These are phyloP conservation scores for Papilio xuthus DNA, from an alignment of 1,140 invertebrate genomes.

Conservation along the genomic window DNA sequence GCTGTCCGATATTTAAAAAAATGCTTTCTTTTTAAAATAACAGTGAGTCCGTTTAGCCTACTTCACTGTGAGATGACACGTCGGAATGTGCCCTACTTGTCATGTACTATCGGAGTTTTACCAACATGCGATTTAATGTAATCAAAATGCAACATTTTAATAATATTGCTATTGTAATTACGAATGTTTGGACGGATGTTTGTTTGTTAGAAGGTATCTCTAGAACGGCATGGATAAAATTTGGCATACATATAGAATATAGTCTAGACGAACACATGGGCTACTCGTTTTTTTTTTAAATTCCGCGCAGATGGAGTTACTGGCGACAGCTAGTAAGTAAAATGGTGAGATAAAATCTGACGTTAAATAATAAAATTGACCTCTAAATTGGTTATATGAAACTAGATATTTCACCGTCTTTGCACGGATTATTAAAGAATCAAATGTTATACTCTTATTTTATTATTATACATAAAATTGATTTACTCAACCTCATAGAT, in stretches of 20 bases:
- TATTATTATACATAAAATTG: constrained; percentile 21
- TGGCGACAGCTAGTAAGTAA: too few relatives aligned
- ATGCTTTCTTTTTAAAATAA: constrained; percentile 26
- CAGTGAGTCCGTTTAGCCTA: constrained; percentile 20
- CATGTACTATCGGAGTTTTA: neutral
- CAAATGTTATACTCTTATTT: constrained; percentile 6
- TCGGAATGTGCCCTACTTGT: constrained; percentile 24
- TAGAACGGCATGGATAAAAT: too few relatives aligned
- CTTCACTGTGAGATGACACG: constrained; percentile 13
- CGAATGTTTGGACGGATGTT: too few relatives aligned
- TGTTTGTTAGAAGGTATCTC: too few relatives aligned
- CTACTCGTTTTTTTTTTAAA: too few relatives aligned
- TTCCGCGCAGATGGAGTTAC: too few relatives aligned
- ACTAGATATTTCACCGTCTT: neutral
- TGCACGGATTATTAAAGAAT: neutral
- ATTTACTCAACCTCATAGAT: neutral
- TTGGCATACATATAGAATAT: too few relatives aligned
- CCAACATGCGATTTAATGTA: neutral
- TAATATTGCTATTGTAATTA: neutral
- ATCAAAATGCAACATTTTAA: neutral
- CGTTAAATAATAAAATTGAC: too few relatives aligned
- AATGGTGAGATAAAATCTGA: too few relatives aligned
- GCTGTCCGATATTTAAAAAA: neutral
- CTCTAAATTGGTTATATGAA: too few relatives aligned
- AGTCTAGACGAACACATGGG: too few relatives aligned